phyloP scores from a whole-genome alignment of 2,797 vertebrate species.

The Phyllotis vaccarum region DNA sequence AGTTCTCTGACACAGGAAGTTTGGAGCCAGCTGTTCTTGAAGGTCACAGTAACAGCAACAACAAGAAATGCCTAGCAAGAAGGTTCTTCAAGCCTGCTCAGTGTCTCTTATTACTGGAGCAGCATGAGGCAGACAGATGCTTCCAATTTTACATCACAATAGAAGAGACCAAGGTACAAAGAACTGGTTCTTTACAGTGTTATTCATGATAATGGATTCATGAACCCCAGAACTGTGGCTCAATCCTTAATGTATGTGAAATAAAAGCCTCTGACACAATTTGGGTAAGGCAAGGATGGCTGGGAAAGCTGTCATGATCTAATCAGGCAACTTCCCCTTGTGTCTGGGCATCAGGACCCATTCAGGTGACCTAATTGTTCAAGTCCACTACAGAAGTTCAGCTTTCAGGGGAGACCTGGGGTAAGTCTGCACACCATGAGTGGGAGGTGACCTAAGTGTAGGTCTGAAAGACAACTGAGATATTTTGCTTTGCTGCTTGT shows the following conservation, averaged over 20 bases:
- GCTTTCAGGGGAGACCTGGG: not conserved
- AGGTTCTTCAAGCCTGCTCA: not conserved
- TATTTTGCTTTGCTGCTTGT: not conserved
- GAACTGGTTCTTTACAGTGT: not conserved
- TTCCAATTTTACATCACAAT: not conserved
- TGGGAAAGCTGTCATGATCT: not conserved
- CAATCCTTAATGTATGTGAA: not conserved
- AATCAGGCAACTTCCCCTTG: not conserved
- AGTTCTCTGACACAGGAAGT: constrained; percentile 62
- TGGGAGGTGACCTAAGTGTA: not conserved
- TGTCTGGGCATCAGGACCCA: not conserved
- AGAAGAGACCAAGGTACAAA: constrained; percentile 12
- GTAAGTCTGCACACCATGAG: not conserved
- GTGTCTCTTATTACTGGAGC: not conserved
- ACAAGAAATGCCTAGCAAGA: not conserved
- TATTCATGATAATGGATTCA: not conserved
- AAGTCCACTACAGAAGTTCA: not conserved
- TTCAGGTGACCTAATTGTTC: not conserved
- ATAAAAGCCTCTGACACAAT: not conserved
- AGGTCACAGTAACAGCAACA: not conserved
- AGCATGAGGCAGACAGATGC: not conserved
- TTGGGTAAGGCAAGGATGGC: not conserved
- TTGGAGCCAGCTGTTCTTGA: constrained; percentile 36
- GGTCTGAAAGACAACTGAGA: not conserved
- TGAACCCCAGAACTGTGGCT: not conserved